Evolutionary conservation across 2,888 invertebrate genomes (phyloP).

Genomic region (Gastracanthus pulcherrimus): DNA sequence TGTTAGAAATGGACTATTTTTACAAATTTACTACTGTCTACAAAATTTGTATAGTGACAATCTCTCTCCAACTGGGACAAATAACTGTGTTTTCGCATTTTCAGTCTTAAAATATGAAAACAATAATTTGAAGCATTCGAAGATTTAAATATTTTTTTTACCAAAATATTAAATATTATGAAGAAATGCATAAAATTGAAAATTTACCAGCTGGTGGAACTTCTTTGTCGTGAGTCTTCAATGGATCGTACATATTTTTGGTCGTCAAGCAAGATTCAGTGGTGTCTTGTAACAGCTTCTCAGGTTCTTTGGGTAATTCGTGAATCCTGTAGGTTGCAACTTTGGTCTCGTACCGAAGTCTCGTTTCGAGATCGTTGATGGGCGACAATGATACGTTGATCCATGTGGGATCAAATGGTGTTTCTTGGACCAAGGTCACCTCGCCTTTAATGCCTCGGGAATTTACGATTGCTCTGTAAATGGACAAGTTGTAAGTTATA

Average conservation of each 20-base stretch:
- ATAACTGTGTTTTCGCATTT: no score
- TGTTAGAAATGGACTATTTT: no score
- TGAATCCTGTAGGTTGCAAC: conserved; percentile 86
- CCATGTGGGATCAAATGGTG: conserved; percentile 91
- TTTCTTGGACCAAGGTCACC: conserved; percentile 87
- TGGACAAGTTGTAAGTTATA: background rate
- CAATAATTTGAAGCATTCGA: no score
- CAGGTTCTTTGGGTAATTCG: conserved; percentile 84
- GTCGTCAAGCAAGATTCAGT: conserved; percentile 84
- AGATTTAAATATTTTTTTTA: background rate
- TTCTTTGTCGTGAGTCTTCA: conserved; percentile 79
- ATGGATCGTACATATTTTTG: conserved; percentile 89
- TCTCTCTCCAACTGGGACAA: no score
- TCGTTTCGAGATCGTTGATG: conserved; percentile 83
- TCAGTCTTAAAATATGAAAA: no score
- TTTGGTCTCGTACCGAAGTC: conserved; percentile 86
- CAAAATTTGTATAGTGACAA: no score
- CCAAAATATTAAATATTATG: conserved; percentile 37
- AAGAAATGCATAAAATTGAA: no score
- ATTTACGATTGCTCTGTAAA: conserved; percentile 84
- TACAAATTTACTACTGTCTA: no score
- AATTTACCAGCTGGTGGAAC: conserved; percentile 83
- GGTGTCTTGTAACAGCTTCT: conserved; percentile 76
- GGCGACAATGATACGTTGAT: conserved; percentile 85
- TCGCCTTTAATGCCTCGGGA: conserved; percentile 89